Base-by-base conservation (phyloP, 1,140 invertebrate species). In the Lucilia cuprina region DNA sequence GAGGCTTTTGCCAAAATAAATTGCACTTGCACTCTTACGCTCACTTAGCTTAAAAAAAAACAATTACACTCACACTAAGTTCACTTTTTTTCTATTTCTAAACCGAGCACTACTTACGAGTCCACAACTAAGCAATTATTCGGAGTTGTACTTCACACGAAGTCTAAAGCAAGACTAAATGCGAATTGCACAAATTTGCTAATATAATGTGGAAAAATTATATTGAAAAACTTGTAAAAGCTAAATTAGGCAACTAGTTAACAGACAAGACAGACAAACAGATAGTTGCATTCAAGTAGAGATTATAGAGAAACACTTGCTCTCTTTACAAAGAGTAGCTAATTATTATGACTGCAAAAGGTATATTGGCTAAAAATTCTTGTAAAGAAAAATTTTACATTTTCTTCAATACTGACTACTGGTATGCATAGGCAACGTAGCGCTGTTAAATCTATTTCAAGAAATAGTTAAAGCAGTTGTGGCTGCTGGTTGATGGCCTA, bases 51-150 rank as follows among this genome's bases (percentile, higher is more conserved):
- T 7, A 65, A 70, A 70, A 65, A 70, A 70, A 70, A 60, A 0
- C 13, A 60, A 70, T 21, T 21, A 70, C 65, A 70, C n/a, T 41
- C 41, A 70, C 65, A 70, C 65, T 21, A 7, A 70, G 65, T 70
- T 21, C 65, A 70, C 65, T 70, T 19, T 9, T 19, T 70, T 70
- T 70, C 14, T 60, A 14, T 60, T 60, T 60, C 35, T 41, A 78
- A 80, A 80, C 77, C 77, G 77, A 25, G 77, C 25, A 49, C 41
- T 80, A 80, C 77, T 80, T 80, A 80, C 77, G 77, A 80, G 77
- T 49, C 41, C 25, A 80, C 41, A 70, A 70, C 65, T 70, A 70
- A 70, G 65, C 65, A 25, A 70, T 70, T 21, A 50, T 49, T 80
- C 77, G 77, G 77, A 80, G 77, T 80, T 80, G 47, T 21, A 80